Conservation (phyloP, 1,140 invertebrate species). For the Lepidurus couesii region DNA sequence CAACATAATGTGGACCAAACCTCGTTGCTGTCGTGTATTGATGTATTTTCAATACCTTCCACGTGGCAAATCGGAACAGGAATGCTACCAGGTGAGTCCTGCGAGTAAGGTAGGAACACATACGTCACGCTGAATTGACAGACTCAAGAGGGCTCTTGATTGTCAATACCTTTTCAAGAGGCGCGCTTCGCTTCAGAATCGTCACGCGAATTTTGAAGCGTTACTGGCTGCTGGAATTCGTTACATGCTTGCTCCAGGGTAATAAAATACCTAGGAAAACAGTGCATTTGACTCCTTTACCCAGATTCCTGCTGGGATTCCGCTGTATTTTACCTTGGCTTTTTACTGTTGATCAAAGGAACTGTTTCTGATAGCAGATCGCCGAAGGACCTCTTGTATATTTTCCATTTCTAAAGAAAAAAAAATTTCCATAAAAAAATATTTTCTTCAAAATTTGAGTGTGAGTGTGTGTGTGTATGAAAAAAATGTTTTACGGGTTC, state of each 20-base stretch:
- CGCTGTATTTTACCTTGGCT: too few species aligned
- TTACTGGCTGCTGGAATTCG: neutral
- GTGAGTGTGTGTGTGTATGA: too few species aligned
- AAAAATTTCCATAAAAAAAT: too few species aligned
- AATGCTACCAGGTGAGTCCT: neutral
- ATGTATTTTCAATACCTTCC: neutral
- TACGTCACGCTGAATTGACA: neutral
- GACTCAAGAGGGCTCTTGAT: neutral
- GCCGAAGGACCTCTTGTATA: too few species aligned
- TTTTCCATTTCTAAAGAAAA: too few species aligned
- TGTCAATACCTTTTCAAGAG: neutral
- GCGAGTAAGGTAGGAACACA: neutral
- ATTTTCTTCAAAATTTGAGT: too few species aligned
- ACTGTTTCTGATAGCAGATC: too few species aligned
- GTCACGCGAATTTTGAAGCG: conserved; percentile 6
- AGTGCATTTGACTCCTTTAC: too few species aligned
- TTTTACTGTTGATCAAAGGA: too few species aligned
- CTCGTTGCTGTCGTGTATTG: neutral
- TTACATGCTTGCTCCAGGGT: neutral
- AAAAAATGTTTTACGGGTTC: too few species aligned
- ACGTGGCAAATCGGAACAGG: conserved; percentile 13
- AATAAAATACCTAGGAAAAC: neutral
- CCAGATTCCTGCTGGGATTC: too few species aligned
- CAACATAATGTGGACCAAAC: neutral
- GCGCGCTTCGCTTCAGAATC: neutral